Evolutionary conservation across 2,888 invertebrate species (phyloP).

Genomic region (Creontiades dilutus): DNA sequence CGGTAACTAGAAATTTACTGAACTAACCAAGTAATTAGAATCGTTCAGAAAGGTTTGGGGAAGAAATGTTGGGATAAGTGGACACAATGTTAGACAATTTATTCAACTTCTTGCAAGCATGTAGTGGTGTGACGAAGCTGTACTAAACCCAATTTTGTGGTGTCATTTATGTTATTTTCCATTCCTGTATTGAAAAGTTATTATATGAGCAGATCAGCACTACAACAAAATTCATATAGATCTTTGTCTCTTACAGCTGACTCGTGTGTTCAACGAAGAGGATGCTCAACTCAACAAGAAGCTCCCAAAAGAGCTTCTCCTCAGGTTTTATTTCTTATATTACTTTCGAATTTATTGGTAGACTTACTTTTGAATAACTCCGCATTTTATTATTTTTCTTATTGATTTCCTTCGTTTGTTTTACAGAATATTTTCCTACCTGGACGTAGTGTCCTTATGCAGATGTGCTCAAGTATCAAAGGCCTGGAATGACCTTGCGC

Average conservation of each 20-base stretch:
- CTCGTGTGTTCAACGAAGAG: conserved; percentile 87
- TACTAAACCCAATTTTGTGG: not conserved
- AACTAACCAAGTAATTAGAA: too few species aligned
- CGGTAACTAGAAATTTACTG: too few species aligned
- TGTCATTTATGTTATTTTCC: not conserved
- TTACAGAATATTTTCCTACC: conserved; percentile 82
- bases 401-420: conserved; percentile 80
- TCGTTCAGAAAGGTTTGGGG: too few species aligned
- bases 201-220: not conserved
- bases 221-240: not conserved
- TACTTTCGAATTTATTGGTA: too few species aligned
- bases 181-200: not conserved
- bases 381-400: too few species aligned
- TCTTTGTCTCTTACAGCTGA: conserved; percentile 81
- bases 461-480: conserved; percentile 89
- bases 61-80: too few species aligned
- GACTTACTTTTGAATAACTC: too few species aligned
- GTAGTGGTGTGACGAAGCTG: too few species aligned
- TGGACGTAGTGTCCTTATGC: conserved; percentile 89
- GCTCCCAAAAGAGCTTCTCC: conserved; percentile 96
- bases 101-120: too few species aligned
- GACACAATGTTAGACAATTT: too few species aligned
- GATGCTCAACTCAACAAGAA: conserved; percentile 95
- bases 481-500: conserved; percentile 97
- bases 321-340: conserved; percentile 81